Conservation (phyloP, 2,888 invertebrate genomes). For the Ophion obscuratus region DNA sequence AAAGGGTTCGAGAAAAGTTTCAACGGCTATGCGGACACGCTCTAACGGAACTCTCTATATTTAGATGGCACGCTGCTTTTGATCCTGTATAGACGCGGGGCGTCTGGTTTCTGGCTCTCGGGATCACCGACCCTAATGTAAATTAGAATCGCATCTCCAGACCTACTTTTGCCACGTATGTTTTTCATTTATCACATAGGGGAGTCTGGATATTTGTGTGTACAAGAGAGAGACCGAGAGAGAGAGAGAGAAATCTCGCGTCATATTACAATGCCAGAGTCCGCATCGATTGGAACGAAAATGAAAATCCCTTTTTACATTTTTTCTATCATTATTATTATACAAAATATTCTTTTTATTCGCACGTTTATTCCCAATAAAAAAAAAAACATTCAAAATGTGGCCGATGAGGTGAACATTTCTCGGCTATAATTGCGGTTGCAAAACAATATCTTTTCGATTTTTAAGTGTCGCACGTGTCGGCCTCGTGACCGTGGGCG, state of each 20-base stretch:
- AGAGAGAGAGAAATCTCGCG: conserved; percentile 14
- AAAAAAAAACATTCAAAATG: neutral
- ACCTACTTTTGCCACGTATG: conserved; percentile 17
- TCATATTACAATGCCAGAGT: neutral
- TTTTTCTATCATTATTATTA: neutral
- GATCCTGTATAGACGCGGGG: conserved; percentile 43
- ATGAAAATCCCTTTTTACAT: neutral
- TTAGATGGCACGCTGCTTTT: conserved; percentile 39
- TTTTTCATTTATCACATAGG: conserved; percentile 2
- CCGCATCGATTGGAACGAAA: neutral
- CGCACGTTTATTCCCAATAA: neutral
- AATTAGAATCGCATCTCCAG: conserved; percentile 44
- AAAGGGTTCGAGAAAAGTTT: conserved; percentile 58
- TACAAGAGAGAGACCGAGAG: neutral
- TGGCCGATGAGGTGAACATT: neutral
- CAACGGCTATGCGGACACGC: conserved; percentile 34
- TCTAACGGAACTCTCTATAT: conserved; percentile 32
- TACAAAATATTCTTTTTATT: neutral
- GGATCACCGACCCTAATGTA: conserved; percentile 57
- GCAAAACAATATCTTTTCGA: neutral
- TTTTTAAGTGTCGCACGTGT: neutral
- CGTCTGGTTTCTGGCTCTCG: conserved; percentile 55
- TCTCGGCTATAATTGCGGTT: neutral
- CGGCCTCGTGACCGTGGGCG: neutral
- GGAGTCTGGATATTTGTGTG: neutral